Base-by-base conservation (phyloP, 2,888 invertebrate genomes). In the Trichogramma dendrolimi region DNA sequence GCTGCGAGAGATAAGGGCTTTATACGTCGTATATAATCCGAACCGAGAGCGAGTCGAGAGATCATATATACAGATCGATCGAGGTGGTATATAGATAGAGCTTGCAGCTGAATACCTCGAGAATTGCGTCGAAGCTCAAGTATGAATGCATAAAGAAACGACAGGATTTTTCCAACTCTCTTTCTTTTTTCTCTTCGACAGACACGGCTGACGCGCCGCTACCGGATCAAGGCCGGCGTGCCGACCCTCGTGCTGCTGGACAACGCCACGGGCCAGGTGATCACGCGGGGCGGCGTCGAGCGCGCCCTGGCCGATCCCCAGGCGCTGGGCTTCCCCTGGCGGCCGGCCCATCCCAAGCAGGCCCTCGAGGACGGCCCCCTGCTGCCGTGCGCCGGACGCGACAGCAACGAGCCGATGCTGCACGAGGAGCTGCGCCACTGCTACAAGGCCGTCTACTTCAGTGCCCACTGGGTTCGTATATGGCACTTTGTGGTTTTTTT, bases 381-480 rank as follows among this genome's bases (percentile, higher is more conserved):
- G 55, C 68, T 79, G 41, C 70, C 76, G 14, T 77, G 80, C 63
- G 74, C 75, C 42, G 71, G 74, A 49, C 72, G 76, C 49, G 77
- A 73, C 69, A 77, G 75, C 70, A 80, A 78, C 67, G 78, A 80
- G 56, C 78, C 74, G 42, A 82, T 80, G 71, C 74, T 82, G 27
- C 87, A 86, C 71, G 83, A 83, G 27, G 84, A 87, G 64, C 76
- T 88, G 27, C 84, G 86, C 0, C 82, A 82, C 70, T 86, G 85
- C 68, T 83, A 90, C 58, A 86, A 87, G 72, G 92, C 90, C 48
- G 86, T 93, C 71, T 92, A 92, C 76, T 94, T 94, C 78, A 91
- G 92, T 62, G 94, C 94, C 27, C 89, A 92, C 77, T 94, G 94
- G 94, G 93, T 93, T 80, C 82, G 85, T 63, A 58, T 62, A n/a